Base-by-base conservation (phyloP, 2,113 vertebrate species). In the Syngnathus floridae region DNA sequence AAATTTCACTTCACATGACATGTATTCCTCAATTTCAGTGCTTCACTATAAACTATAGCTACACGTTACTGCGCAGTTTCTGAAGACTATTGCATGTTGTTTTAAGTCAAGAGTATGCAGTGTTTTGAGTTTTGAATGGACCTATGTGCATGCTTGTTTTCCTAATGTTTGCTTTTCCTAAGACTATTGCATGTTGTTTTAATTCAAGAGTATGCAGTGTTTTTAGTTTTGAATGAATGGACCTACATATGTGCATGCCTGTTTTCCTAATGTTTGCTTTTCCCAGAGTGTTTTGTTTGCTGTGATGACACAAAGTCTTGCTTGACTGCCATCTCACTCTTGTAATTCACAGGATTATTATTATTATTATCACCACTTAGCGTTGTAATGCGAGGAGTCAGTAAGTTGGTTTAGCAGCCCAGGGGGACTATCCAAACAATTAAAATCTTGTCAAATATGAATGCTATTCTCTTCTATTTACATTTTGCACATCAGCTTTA, bases 251-350 rank as follows among this genome's bases (percentile, higher is more conserved):
- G 60, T 75, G 64, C 52, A 48, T 66, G 1, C 6, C 74, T 71
- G 14, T 31, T 74, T 61, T 64, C 45, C 4, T 14, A 19, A 40
- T 59, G 37, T 64, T 16, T 5, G 5, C 12, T 56, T 38, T 38
- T 65, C 61, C 5, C 7, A 17, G 4, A 35, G 40, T 66, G 4
- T 70, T 38, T 49, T 21, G 55, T 82, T 76, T 78, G 75, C 69
- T 78, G 79, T 77, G 74, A 78, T 45, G 19, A n/a, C 73, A 74
- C 64, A 65, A 57, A 19, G 66, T 72, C 73, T 31, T 67, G 65
- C 37, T 65, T 62, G 66, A n/a, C 57, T 66, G 49, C 56, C 71
- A 45, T 21, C 21, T 69, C 17, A 43, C 31, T 12, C 21, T 52
- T 31, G 26, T 36, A 31, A 21, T 38, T 40, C 56, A 70, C 46